phyloP scores from a whole-genome alignment of 2,888 invertebrate species.

The Melikaiella ostensackeni region DNA sequence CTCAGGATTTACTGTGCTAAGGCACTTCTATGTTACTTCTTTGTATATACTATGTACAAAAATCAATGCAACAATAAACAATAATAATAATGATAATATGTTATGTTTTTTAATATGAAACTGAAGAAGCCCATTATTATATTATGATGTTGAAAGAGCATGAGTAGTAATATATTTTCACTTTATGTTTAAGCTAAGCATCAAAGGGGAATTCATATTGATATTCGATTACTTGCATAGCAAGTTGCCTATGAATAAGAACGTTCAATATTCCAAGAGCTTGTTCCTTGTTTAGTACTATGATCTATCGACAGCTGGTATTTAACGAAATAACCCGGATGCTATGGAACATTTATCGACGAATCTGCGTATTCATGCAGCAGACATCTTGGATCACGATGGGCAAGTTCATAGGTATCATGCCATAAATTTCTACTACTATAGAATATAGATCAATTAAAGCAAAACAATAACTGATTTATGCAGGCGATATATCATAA shows the following conservation, averaged over 20 bases:
- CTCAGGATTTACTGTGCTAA: too few relatives aligned
- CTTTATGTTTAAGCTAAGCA: neutral
- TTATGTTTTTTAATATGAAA: neutral
- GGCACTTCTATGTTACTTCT: too few relatives aligned
- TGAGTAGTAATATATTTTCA: neutral
- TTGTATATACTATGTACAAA: too few relatives aligned
- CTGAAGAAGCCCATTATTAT: neutral
- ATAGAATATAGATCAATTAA: neutral
- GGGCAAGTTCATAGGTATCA: neutral
- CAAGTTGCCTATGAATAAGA: neutral
- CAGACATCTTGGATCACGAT: neutral
- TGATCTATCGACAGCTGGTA: conserved; percentile 2
- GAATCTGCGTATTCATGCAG: conserved; percentile 1
- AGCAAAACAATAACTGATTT: neutral
- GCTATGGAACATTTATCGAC: neutral
- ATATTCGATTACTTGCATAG: neutral
- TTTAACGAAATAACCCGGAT: conserved; percentile 5
- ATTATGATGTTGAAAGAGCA: neutral
- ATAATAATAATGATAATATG: too few relatives aligned
- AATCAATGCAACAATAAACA: too few relatives aligned
- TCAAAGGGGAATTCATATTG: neutral
- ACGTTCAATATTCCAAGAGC: neutral
- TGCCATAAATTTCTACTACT: neutral
- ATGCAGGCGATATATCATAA: neutral
- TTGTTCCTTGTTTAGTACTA: neutral